Percentiles rank a stretch among this genome's conserved stretches.
phyloP scores from a whole-genome alignment of 2,888 invertebrate genomes.

The Notodonta ziczac region DNA sequence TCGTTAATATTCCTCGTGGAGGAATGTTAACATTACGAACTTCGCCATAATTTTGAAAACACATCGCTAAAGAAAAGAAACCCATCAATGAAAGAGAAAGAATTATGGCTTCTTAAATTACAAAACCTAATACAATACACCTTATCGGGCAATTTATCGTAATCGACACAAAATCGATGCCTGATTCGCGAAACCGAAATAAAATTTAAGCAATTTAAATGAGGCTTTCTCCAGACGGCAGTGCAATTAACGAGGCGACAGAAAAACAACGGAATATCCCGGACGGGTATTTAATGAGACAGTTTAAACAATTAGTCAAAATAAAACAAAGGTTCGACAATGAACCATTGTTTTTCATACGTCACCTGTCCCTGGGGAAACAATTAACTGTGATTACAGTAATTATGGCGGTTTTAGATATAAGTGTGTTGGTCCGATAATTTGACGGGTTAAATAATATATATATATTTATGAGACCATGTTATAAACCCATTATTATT shows the following conservation, averaged over 20 bases:
- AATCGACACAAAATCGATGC: slow-evolving; percentile 5
- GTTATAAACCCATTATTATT: no score
- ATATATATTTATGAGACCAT: no score
- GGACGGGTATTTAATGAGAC: slow-evolving; percentile 41
- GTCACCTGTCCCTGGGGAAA: slow-evolving; percentile 59
- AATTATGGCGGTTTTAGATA: slow-evolving; percentile 45
- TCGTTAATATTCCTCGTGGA: no score
- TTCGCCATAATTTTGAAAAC: background rate
- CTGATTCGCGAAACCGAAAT: slow-evolving; percentile 5
- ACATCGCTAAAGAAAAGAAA: no score
- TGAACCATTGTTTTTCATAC: slow-evolving; percentile 61
- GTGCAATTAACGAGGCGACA: background rate
- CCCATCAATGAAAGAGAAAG: background rate
- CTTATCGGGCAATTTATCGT: slow-evolving; percentile 8
- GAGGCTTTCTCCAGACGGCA: slow-evolving; percentile 1
- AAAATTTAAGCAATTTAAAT: slow-evolving; percentile 8
- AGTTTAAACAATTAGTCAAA: slow-evolving; percentile 62
- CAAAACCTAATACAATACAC: slow-evolving; percentile 5
- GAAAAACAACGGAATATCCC: slow-evolving; percentile 2
- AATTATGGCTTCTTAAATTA: slow-evolving; percentile 1
- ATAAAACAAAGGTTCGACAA: slow-evolving; percentile 54
- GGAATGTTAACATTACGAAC: background rate
- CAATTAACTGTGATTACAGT: slow-evolving; percentile 66
- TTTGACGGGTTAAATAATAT: no score
- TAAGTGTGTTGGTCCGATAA: no score